phyloP scores from a whole-genome alignment of 1,140 invertebrate genomes.

The Eriocheir sinensis region DNA sequence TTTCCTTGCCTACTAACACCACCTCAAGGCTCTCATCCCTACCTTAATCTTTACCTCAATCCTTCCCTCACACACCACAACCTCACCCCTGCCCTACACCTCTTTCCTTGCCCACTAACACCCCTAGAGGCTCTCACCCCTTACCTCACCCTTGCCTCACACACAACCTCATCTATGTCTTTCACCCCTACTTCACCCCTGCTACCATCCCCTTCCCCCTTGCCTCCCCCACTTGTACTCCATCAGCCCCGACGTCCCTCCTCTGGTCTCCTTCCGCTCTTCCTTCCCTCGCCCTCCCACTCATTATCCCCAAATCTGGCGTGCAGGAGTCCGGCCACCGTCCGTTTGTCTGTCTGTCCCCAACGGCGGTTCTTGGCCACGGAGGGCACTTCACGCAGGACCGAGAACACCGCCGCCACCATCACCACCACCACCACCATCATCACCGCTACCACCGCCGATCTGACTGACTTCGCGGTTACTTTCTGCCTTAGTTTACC shows the following conservation, averaged over 20 bases:
- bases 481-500: no score
- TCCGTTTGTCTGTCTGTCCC: constrained; percentile 12
- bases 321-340: neutral
- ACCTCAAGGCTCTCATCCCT: no score
- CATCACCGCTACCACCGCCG: neutral
- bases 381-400: neutral
- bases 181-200: no score
- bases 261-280: neutral
- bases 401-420: no score
- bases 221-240: no score
- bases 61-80: no score
- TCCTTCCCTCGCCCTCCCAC: neutral
- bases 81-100: no score
- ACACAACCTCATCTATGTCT: neutral
- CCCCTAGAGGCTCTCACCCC: no score
- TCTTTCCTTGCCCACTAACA: no score
- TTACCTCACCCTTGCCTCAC: neutral
- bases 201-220: neutral
- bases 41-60: no score
- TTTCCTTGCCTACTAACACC: no score
- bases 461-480: neutral
- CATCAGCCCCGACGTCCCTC: no score
- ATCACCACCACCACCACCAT: neutral
- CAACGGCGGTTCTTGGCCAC: neutral
- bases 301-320: constrained; percentile 23